Percentiles rank a stretch among this genome's conserved stretches.
Conservation (phyloP, 2,113 vertebrate genomes). For the Ictidomys tridecemlineatus region DNA sequence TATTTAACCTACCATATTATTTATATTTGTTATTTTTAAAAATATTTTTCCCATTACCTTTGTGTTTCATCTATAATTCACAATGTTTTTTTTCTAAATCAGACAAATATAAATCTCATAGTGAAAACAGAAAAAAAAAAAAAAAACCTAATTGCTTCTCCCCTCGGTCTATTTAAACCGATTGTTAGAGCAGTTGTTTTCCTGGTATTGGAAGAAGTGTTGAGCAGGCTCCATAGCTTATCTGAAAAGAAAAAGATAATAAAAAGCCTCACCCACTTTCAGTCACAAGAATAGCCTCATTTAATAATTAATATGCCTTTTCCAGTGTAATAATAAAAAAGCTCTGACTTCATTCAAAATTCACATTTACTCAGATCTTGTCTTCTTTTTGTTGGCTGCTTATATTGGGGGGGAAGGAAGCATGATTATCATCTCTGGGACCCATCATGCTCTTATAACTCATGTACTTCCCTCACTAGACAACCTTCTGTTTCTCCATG, state of each 20-base stretch:
- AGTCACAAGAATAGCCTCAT: background rate
- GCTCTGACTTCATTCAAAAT: slow-evolving; percentile 58
- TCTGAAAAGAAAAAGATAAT: background rate
- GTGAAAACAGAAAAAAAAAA: background rate
- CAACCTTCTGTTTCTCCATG: background rate
- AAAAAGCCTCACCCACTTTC: background rate
- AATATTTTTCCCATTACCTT: background rate
- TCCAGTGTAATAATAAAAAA: slow-evolving; percentile 42
- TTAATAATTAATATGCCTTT: slow-evolving; percentile 63
- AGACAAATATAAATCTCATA: background rate
- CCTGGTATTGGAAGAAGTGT: background rate
- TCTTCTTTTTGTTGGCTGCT: background rate
- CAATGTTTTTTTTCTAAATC: background rate
- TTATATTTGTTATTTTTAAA: background rate
- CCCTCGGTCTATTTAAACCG: background rate
- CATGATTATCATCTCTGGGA: background rate
- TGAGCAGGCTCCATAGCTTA: background rate
- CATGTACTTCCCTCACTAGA: background rate
- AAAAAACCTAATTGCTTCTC: background rate
- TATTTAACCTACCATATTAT: background rate
- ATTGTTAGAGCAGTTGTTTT: background rate
- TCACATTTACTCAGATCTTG: background rate
- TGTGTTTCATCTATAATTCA: background rate
- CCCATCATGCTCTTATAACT: background rate
- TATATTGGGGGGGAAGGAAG: background rate